Conservation (phyloP, 2,113 vertebrate genomes). For the Poecile atricapillus region DNA sequence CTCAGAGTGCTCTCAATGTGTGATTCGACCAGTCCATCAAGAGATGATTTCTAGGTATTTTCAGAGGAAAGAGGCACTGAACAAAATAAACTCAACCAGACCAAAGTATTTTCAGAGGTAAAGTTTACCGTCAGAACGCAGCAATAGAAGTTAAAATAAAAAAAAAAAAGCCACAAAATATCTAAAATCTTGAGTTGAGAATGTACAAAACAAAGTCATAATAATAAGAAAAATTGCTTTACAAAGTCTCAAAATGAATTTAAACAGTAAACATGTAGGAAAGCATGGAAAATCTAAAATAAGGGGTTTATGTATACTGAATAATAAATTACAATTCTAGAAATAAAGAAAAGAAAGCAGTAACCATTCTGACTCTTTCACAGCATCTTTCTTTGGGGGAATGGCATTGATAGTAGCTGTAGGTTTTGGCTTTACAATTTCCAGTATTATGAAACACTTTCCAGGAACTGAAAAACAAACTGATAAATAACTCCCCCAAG, state of each 20-base stretch:
- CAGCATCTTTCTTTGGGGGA: neutral
- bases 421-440: neutral
- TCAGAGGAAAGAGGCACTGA: neutral
- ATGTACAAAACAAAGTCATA: slow-evolving; percentile 69
- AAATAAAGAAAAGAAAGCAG: slow-evolving; percentile 44
- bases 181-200: slow-evolving; percentile 55
- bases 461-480: neutral
- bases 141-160: slow-evolving; percentile 38
- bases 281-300: slow-evolving; percentile 52
- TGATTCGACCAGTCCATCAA: neutral
- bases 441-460: neutral
- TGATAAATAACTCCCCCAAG: neutral
- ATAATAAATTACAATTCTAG: slow-evolving; percentile 66
- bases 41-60: neutral
- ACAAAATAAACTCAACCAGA: slow-evolving; percentile 9
- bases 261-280: slow-evolving; percentile 51
- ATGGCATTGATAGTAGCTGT: neutral
- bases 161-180: slow-evolving; percentile 33
- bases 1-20: neutral
- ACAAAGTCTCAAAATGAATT: slow-evolving; percentile 45
- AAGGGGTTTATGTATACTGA: neutral
- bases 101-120: slow-evolving; percentile 52
- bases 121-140: slow-evolving; percentile 56
- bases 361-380: slow-evolving; percentile 22
- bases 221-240: slow-evolving; percentile 66